phyloP scores from a whole-genome alignment of 2,113 vertebrate genomes.

The Esox niger region DNA sequence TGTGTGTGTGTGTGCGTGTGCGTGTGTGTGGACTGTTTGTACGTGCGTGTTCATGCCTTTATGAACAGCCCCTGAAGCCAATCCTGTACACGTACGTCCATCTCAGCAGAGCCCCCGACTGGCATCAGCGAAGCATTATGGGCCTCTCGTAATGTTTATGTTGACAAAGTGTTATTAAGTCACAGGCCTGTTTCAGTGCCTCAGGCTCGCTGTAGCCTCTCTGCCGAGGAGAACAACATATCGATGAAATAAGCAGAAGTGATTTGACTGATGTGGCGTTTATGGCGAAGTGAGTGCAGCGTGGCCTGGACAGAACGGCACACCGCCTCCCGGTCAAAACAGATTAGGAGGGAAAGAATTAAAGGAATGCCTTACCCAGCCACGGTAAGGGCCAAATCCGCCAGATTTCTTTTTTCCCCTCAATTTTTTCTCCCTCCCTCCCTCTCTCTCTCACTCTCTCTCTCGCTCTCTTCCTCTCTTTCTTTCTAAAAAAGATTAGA shows the following conservation, averaged over 20 bases:
- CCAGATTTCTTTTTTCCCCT: neutral
- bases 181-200: conserved; percentile 1
- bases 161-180: conserved; percentile 21
- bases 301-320: neutral
- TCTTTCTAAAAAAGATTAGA: neutral
- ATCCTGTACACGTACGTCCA: conserved; percentile 17
- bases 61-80: conserved; percentile 13
- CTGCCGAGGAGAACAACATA: neutral
- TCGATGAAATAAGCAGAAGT: conserved; percentile 12
- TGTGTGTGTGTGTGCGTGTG: too few species aligned
- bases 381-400: neutral
- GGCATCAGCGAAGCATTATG: conserved; percentile 9
- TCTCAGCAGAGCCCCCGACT: neutral
- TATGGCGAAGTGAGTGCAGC: neutral
- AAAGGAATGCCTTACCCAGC: conserved; percentile 2
- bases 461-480: too few species aligned
- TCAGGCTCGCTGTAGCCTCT: neutral
- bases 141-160: conserved; percentile 9
- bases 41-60: neutral
- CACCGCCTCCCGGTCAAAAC: conserved; percentile 8
- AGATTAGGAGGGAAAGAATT: neutral
- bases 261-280: conserved; percentile 11
- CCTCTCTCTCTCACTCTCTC: too few species aligned
- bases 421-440: too few species aligned
- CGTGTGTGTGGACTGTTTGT: too few species aligned